phyloP scores from a whole-genome alignment of 2,888 invertebrate species.

The Adineta ricciae region DNA sequence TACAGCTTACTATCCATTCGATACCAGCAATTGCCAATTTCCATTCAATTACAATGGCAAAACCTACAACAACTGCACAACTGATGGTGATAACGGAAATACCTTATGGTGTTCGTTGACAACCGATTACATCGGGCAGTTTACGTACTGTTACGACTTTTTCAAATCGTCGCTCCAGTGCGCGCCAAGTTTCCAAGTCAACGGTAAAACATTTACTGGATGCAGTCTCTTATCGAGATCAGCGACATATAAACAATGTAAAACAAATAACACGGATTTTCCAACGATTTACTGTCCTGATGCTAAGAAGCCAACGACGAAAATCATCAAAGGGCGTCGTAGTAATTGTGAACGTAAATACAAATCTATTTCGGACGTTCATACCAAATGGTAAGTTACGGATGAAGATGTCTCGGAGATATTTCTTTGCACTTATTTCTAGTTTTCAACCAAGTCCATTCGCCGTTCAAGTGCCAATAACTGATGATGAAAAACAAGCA shows the following conservation, averaged over 20 bases:
- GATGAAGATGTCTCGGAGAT: too few relatives aligned
- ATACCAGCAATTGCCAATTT: conserved; percentile 16
- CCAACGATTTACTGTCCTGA: too few relatives aligned
- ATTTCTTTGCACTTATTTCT: neutral
- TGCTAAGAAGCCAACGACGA: too few relatives aligned
- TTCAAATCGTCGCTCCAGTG: neutral
- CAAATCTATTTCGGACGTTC: neutral
- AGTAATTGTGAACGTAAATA: neutral
- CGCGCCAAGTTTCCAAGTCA: too few relatives aligned
- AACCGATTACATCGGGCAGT: neutral
- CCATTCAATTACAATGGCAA: conserved; percentile 16
- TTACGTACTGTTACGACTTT: conserved; percentile 20
- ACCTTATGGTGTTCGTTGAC: conserved; percentile 23
- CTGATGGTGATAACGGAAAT: neutral
- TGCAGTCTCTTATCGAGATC: neutral
- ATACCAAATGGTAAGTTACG: neutral
- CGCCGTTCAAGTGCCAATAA: neutral
- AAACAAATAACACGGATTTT: neutral
- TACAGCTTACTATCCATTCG: neutral
- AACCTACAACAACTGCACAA: neutral
- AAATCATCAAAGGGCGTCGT: neutral
- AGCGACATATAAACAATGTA: neutral
- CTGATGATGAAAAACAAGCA: neutral
- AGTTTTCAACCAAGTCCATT: conserved; percentile 15
- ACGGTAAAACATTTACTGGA: neutral